Conservation (phyloP, 2,888 invertebrate genomes). For the Malthinus flaveolus region DNA sequence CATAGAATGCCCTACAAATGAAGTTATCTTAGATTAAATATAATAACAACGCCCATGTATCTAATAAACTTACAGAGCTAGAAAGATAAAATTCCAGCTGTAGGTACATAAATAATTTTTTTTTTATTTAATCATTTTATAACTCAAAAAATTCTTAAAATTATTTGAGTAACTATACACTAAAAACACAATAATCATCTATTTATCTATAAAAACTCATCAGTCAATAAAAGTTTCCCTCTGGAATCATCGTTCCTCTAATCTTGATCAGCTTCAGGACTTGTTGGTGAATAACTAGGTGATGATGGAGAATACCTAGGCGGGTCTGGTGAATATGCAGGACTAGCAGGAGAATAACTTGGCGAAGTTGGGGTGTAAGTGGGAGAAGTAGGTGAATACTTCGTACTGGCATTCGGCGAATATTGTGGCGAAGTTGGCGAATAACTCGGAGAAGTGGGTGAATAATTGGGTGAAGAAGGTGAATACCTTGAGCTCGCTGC, state of each 20-base stretch:
- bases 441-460: slow-evolving; percentile 76
- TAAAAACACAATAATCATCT: too few species aligned
- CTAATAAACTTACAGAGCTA: too few species aligned
- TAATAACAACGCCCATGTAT: too few species aligned
- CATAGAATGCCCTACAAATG: too few species aligned
- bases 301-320: slow-evolving; percentile 77
- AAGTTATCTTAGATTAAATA: too few species aligned
- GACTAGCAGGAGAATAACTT: slow-evolving; percentile 76
- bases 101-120: too few species aligned
- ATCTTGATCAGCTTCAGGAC: slow-evolving; percentile 59
- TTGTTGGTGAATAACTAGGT: slow-evolving; percentile 73
- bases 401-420: slow-evolving; percentile 74
- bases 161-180: too few species aligned
- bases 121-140: too few species aligned
- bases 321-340: slow-evolving; percentile 77
- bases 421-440: slow-evolving; percentile 78
- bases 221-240: too few species aligned
- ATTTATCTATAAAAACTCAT: too few species aligned
- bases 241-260: slow-evolving; percentile 18
- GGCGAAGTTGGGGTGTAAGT: slow-evolving; percentile 80
- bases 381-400: slow-evolving; percentile 81
- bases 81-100: too few species aligned
- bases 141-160: too few species aligned
- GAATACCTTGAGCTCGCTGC: slow-evolving; percentile 76
- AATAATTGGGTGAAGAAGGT: slow-evolving; percentile 68